phyloP scores from a whole-genome alignment of 2,888 invertebrate species.

The Drosophila antonietae region DNA sequence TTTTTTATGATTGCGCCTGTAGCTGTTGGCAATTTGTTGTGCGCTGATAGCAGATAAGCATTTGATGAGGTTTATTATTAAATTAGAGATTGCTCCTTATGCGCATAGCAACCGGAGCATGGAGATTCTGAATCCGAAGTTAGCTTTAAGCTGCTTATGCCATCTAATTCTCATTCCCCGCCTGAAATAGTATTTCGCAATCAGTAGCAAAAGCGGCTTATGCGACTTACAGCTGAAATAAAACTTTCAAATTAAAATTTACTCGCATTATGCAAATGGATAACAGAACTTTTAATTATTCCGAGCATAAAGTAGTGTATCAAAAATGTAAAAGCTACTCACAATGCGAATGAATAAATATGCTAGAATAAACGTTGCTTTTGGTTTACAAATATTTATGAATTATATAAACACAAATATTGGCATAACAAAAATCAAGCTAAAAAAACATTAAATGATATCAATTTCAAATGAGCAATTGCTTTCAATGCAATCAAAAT shows the following conservation, averaged over 20 bases:
- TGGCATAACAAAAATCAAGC: not conserved
- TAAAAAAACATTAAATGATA: not conserved
- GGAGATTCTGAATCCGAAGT: slow-evolving; percentile 5
- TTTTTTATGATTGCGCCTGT: slow-evolving; percentile 37
- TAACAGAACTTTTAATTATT: slow-evolving; percentile 21
- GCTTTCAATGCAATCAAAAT: not conserved
- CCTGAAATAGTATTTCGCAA: slow-evolving; percentile 33
- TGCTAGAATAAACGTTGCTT: not conserved
- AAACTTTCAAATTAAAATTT: slow-evolving; percentile 20
- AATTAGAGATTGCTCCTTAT: slow-evolving; percentile 56
- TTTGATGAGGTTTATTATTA: slow-evolving; percentile 77
- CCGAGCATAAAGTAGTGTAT: not conserved
- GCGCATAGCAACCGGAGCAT: slow-evolving; percentile 26
- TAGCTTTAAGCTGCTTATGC: slow-evolving; percentile 66
- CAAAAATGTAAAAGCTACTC: slow-evolving; percentile 1
- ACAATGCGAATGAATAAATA: not conserved
- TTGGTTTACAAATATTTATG: not conserved
- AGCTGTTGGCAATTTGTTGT: slow-evolving; percentile 72
- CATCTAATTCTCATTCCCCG: slow-evolving; percentile 20
- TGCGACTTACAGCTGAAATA: slow-evolving; percentile 17
- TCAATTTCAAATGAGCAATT: slow-evolving; percentile 2
- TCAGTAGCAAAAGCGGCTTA: slow-evolving; percentile 59
- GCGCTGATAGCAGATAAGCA: slow-evolving; percentile 77
- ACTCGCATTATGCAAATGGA: slow-evolving; percentile 3
- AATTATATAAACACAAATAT: not conserved